Evolutionary conservation across 2,888 invertebrate species (phyloP), one percentile per base, ranked within the genome.

Genomic region (Caenorhabditis sp.): DNA sequence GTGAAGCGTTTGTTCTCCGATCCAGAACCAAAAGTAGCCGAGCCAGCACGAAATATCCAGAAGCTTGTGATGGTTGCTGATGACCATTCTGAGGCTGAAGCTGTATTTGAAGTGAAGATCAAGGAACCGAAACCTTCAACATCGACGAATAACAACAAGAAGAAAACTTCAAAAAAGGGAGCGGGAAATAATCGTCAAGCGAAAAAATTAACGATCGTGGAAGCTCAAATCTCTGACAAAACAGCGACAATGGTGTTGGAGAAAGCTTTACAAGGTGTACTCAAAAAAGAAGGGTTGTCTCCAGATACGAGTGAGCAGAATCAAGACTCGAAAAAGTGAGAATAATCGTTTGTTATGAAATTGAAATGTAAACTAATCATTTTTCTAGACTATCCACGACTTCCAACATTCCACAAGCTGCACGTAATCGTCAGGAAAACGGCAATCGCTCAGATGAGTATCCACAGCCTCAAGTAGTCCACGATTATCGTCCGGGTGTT

Each of bases 1-100:
- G 19, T 47, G 24, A 49, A 61, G 22, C 49, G 35, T 16, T 31
- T 49, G n/a, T 35, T 26, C 10, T 10, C 56, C 3, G 69, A n/a
- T 16, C 4, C 56, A 14, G 16, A 24, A 12, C 16, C 38, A 16
- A 26, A 26, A 19, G 31, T 10, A 22, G n/a, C n/a, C n/a, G n/a
- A n/a, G n/a, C n/a, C n/a, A n/a, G n/a, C n/a, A n/a, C n/a, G n/a
- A n/a, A n/a, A n/a, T n/a, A 12, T 14, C 0, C 8, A 22, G 2
- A 59, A 47, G 16, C 49, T 72, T 10, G 22, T 72, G 0, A 35
- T 49, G 47, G 26, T 14, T 19, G 59, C 59, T 16, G 44, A 47
- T 22, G 72, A 72, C n/a, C 28, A 49, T 2, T 16, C 41, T 5
- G 56, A 16, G 14, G 24, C 35, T 31, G 72, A 59, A 35, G 49